phyloP scores from a whole-genome alignment of 1,140 invertebrate genomes.

The Leptinotarsa defecta region DNA sequence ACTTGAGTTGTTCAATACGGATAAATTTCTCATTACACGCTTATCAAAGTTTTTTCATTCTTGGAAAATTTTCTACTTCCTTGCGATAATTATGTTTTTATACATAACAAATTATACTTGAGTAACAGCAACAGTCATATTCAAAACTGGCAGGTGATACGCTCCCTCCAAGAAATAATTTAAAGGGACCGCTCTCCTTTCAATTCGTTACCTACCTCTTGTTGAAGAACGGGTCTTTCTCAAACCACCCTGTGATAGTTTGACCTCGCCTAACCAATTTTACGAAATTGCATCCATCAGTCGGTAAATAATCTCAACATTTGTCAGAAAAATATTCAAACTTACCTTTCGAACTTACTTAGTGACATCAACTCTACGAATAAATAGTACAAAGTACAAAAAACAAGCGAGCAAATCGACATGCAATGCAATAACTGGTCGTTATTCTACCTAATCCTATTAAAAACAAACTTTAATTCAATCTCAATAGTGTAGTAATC shows the following conservation, averaged over 20 bases:
- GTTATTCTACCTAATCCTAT: no score
- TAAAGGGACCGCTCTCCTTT: not conserved
- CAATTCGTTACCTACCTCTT: not conserved
- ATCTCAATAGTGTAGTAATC: no score
- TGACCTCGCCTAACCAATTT: not conserved
- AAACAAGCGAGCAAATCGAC: not conserved
- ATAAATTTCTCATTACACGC: no score
- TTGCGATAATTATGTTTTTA: no score
- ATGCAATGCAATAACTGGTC: not conserved
- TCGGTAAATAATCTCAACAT: not conserved
- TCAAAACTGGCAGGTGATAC: constrained; percentile 1
- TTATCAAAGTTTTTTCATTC: no score
- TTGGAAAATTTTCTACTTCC: no score
- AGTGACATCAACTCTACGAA: not conserved
- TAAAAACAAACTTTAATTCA: no score
- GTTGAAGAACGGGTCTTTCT: not conserved
- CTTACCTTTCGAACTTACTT: not conserved
- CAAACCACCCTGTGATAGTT: not conserved
- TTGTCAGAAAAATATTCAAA: not conserved
- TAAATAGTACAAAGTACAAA: not conserved
- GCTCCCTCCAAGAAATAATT: not conserved
- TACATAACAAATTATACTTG: no score
- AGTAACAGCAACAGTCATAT: not conserved
- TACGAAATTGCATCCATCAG: not conserved
- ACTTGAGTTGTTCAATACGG: no score